Evolutionary conservation across 92 coral and sea anemone genomes (phyloP).

Genomic region (Diadumene lineata): DNA sequence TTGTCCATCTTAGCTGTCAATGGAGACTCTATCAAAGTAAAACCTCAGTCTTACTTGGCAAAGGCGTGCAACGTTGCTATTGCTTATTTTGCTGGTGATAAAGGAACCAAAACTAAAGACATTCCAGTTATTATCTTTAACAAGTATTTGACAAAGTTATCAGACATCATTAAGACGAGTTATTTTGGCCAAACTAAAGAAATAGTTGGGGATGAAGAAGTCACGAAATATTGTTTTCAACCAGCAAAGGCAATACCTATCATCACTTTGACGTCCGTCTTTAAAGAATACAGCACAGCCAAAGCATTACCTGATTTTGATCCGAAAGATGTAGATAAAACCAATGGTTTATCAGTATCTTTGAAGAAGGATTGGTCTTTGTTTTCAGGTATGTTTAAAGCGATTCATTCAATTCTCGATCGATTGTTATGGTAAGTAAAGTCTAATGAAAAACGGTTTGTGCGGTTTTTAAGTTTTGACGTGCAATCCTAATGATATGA

Average conservation of each 20-base stretch:
- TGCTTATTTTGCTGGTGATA: constrained; percentile 46
- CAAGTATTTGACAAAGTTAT: constrained; percentile 22
- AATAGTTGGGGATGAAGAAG: not conserved
- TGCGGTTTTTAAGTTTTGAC: too few relatives aligned
- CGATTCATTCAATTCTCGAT: too few relatives aligned
- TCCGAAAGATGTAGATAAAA: constrained; percentile 29
- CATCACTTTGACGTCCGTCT: not conserved
- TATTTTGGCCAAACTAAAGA: constrained; percentile 44
- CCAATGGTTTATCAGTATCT: constrained; percentile 43
- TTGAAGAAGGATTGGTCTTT: constrained; percentile 45
- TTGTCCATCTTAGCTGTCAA: constrained; percentile 34
- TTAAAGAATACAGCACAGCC: constrained; percentile 31
- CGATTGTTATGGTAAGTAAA: too few relatives aligned
- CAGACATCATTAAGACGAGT: constrained; percentile 41
- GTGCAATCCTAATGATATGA: too few relatives aligned
- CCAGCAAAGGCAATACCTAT: constrained; percentile 34
- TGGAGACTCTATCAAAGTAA: constrained; percentile 37
- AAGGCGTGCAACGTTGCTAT: constrained; percentile 24
- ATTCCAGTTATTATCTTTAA: constrained; percentile 38
- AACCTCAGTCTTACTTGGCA: constrained; percentile 27
- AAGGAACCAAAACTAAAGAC: constrained; percentile 22
- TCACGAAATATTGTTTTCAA: constrained; percentile 60
- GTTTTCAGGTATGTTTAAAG: constrained; percentile 31
- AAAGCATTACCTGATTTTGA: constrained; percentile 46
- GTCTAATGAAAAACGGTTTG: too few relatives aligned